Conservation (phyloP, 2,113 vertebrate genomes). For the Notothenia rossii region DNA sequence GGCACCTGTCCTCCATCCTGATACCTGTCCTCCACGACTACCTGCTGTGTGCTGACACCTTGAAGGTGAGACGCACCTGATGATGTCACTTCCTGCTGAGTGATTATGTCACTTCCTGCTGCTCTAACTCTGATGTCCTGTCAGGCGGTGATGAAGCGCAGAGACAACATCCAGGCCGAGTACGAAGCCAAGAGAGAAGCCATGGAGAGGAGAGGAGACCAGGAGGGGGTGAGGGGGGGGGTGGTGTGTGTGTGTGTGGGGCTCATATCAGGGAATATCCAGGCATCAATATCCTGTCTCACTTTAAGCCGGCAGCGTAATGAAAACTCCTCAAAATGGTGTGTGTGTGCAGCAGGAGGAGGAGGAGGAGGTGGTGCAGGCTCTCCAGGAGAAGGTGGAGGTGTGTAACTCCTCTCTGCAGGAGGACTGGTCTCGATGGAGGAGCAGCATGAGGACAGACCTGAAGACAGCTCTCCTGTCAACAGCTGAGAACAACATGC, state of each 20-base stretch:
- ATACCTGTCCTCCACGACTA: slow-evolving; percentile 93
- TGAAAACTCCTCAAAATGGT: too few relatives aligned
- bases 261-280: too few relatives aligned
- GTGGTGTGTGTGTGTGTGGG: slow-evolving; percentile 16
- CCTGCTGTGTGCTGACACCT: slow-evolving; percentile 90
- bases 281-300: too few relatives aligned
- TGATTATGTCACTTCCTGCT: neutral
- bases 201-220: slow-evolving; percentile 86
- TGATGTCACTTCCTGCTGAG: neutral
- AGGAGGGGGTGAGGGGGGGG: slow-evolving; percentile 83
- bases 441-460: slow-evolving; percentile 88
- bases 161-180: slow-evolving; percentile 95
- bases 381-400: slow-evolving; percentile 91
- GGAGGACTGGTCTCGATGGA: slow-evolving; percentile 93
- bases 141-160: slow-evolving; percentile 92
- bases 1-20: slow-evolving; percentile 85
- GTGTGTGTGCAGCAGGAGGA: slow-evolving; percentile 82
- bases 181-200: slow-evolving; percentile 90
- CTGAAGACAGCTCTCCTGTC: slow-evolving; percentile 86
- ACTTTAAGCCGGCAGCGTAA: too few relatives aligned
- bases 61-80: slow-evolving; percentile 87
- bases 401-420: slow-evolving; percentile 91
- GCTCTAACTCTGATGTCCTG: neutral
- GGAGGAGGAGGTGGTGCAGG: slow-evolving; percentile 91
- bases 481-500: slow-evolving; percentile 89